A percentile compares a stretch with the other conserved stretches of the same genome.
Evolutionary conservation across 1,140 invertebrate species (phyloP).

Genomic region (Cydia strobilella): DNA sequence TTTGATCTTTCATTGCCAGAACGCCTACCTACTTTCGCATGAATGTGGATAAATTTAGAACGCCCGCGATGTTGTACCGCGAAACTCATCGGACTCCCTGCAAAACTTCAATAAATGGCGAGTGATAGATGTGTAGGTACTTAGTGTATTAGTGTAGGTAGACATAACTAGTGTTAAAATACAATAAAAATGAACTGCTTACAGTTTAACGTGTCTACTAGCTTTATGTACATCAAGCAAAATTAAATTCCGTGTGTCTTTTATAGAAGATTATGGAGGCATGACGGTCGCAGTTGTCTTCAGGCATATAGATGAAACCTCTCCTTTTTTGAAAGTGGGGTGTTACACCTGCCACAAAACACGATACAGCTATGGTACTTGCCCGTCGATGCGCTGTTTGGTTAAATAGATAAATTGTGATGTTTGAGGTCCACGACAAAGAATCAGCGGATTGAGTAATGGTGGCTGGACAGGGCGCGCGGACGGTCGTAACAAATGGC

Average conservation of each 20-base stretch:
- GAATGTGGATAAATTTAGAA: background rate
- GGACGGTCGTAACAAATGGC: constrained; percentile 55
- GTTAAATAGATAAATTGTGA: constrained; percentile 40
- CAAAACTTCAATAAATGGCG: background rate
- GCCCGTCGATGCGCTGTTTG: background rate
- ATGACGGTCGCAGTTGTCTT: too few relatives aligned
- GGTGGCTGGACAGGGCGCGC: constrained; percentile 36
- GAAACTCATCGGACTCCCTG: background rate
- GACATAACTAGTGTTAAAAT: too few relatives aligned
- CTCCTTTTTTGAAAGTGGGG: too few relatives aligned
- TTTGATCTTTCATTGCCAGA: background rate
- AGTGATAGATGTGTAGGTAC: background rate
- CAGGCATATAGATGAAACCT: too few relatives aligned
- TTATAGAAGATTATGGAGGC: too few relatives aligned
- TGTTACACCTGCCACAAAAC: too few relatives aligned
- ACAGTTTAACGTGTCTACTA: too few relatives aligned
- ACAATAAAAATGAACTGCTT: too few relatives aligned
- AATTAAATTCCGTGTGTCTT: too few relatives aligned
- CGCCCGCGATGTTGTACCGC: background rate
- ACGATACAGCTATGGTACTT: too few relatives aligned
- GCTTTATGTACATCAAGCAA: too few relatives aligned
- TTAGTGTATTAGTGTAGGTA: too few relatives aligned
- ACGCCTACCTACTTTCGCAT: background rate
- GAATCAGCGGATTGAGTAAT: constrained; percentile 59
- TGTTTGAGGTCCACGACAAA: constrained; percentile 65